Base-by-base conservation (phyloP, 2,888 invertebrate genomes). In the Mythimna vitellina region DNA sequence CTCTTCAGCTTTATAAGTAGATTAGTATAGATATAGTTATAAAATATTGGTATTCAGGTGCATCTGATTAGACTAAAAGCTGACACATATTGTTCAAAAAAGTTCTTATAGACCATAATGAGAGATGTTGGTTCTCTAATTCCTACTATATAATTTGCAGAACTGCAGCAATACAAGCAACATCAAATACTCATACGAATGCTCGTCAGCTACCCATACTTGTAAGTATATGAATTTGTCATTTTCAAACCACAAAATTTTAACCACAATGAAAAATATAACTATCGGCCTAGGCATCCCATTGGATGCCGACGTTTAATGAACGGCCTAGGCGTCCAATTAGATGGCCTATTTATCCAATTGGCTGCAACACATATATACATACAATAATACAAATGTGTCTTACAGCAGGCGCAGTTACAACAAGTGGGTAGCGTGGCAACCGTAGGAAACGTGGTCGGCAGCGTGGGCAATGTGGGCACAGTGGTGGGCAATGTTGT, bases 121-220 rank as follows among this genome's bases (percentile, higher is more conserved):
- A 60, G 22, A 38, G 7, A 42, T 32, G 1, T 62, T 56, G 32
- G 22, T 58, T 63, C 25, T 60, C 65, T 69, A 58, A 75, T 66
- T 49, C 0, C 6, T 14, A 68, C 46, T 0, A 42, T 67, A 22
- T 61, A 51, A 49, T 61, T 92, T 90, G 73, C 93, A 96, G 96
- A 78, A 95, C 95, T 32, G 87, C 95, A 71, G 89, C 94, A 54
- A 92, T 95, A 88, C 94, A 95, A 75, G 91, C 94, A 8, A 90
- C 96, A 57, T 92, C 95, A 65, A 94, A 92, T 84, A 95, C 93
- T 84, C 96, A 94, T 85, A 92, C 95, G 38, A 93, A 93, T 80
- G 88, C 96, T 38, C 94, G 97, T 67, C 97, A 96, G 91, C 97
- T 98, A 88, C 97, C 98, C 67, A 97, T 98, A 87, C 93, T 98